Evolutionary conservation across 1,140 invertebrate species (phyloP), one percentile per base, ranked within the genome.

Genomic region (Drosophila mauritiana): DNA sequence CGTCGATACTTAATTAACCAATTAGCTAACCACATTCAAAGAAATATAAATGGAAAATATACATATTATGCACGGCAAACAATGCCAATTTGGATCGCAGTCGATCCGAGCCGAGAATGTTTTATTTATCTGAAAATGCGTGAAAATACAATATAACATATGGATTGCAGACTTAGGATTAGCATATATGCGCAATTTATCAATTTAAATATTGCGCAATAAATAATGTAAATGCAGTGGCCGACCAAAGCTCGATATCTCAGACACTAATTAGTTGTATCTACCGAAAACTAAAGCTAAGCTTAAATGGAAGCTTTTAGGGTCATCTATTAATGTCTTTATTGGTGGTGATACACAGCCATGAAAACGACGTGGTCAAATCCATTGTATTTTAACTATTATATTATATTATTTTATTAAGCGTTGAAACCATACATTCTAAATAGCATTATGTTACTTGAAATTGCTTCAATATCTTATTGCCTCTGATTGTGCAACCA

Each of bases 1-100:
- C 49, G 63, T 58, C 49, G 20, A 42, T 67, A 45, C 52, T 75
- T 78, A 85, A 88, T 88, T 86, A 88, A 78, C 53, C 64, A 85
- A 85, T 86, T 86, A 82, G 67, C 43, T 55, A 80, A 81, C 42
- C 68, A 73, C 17, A 61, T 69, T 42, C 31, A 55, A 61, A 17
- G 27, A 51, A 27, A 62, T 25, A 36, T 22, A 63, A 37, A 51
- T 20, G 15, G 54, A 52, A 45, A 43, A 37, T 17, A 39, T 42
- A 13, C 42, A 40, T 64, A 22, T 17, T 65, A 61, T 31, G 20
- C 12, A 37, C 25, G 37, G 17, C 25, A 48, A 59, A 59, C 25
- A 10, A 52, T 52, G 37, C 56, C 49, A 46, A 17, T 11, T 37
- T 22, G 3, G 11, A 10, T 42, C 25, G 11, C 13, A 69, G 43